Conservation (phyloP, 2,797 vertebrate species). For the Paedocypris micromegethes region DNA sequence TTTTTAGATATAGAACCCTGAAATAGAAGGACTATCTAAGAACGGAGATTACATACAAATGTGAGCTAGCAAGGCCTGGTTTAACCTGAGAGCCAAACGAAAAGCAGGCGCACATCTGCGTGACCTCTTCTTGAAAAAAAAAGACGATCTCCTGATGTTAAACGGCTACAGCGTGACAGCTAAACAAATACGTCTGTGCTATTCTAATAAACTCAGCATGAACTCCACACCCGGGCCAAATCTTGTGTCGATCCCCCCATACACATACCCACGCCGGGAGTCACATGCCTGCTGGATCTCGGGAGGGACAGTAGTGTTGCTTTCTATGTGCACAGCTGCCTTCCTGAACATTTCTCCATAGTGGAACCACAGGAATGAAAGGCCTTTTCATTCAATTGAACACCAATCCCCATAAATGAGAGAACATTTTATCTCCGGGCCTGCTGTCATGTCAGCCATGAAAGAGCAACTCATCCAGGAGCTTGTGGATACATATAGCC, state of each 20-base stretch:
- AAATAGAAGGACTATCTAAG: no score
- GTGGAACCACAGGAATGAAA: slow-evolving; percentile 21
- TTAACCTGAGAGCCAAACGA: slow-evolving; percentile 22
- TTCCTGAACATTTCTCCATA: slow-evolving; percentile 34
- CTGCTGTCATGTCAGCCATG: slow-evolving; percentile 20
- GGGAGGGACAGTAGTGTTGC: slow-evolving; percentile 15
- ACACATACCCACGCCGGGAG: slow-evolving; percentile 21
- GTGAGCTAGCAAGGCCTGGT: slow-evolving; percentile 9
- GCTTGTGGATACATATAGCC: slow-evolving; percentile 12
- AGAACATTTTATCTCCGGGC: slow-evolving; percentile 26
- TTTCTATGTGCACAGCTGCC: slow-evolving; percentile 43
- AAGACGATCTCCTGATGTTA: slow-evolving; percentile 18
- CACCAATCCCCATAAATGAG: slow-evolving; percentile 23
- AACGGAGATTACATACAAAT: not conserved
- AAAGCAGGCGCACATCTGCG: slow-evolving; percentile 41
- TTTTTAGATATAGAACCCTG: no score
- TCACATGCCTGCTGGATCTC: slow-evolving; percentile 37
- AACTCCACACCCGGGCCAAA: slow-evolving; percentile 30
- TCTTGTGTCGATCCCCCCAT: slow-evolving; percentile 8
- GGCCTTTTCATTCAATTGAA: slow-evolving; percentile 40
- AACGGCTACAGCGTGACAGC: slow-evolving; percentile 16
- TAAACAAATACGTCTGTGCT: slow-evolving; percentile 29
- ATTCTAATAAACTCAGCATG: slow-evolving; percentile 36
- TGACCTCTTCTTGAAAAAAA: slow-evolving; percentile 26
- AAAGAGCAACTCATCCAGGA: slow-evolving; percentile 14